These are phyloP conservation scores for Microcebus murinus DNA, from an alignment of 2,113 vertebrate species.

Conservation along the genomic window DNA sequence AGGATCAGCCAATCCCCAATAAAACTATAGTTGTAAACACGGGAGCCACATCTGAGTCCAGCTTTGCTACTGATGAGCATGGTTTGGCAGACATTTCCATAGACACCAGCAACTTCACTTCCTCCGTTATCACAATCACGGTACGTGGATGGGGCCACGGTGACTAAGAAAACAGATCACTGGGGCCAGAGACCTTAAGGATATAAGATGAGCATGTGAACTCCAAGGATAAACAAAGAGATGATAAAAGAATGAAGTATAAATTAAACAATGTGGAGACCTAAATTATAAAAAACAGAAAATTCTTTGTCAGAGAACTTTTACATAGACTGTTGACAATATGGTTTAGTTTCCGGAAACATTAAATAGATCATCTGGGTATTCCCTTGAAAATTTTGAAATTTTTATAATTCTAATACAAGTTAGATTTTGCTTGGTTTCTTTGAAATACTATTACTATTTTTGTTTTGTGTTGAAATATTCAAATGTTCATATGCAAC, in stretches of 20 bases:
- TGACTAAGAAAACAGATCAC: background rate
- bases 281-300: background rate
- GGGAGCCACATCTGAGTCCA: background rate
- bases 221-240: background rate
- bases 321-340: background rate
- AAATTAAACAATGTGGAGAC: background rate
- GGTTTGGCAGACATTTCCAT: conserved; percentile 80
- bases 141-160: conserved; percentile 66
- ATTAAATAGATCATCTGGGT: background rate
- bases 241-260: background rate
- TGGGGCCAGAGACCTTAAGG: background rate
- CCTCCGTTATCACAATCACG: conserved; percentile 47
- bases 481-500: background rate
- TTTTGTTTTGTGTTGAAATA: background rate
- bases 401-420: background rate
- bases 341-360: background rate
- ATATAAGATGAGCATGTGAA: background rate
- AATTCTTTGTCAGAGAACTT: background rate
- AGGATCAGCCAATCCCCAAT: conserved; percentile 79
- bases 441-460: background rate
- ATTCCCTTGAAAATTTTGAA: background rate
- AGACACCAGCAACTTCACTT: conserved; percentile 74
- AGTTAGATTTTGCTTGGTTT: background rate
- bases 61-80: conserved; percentile 75
- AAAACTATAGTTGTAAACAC: conserved; percentile 62